These are phyloP conservation scores for Lepilemur ruficaudatus DNA, from an alignment of 2,797 vertebrate species.

Conservation along the genomic window DNA sequence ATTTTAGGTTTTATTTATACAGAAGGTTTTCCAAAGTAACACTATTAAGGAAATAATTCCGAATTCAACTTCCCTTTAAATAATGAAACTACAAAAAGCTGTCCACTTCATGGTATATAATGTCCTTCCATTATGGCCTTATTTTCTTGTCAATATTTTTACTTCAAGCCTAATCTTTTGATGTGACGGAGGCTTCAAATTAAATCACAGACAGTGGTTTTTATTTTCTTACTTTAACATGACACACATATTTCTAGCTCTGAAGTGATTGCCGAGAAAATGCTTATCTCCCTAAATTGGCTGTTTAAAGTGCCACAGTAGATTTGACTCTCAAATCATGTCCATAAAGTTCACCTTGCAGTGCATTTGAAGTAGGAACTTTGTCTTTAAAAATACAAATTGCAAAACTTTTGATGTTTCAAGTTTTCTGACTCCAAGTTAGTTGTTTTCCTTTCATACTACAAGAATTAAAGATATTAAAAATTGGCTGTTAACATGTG, in stretches of 20 bases:
- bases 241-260: slow-evolving; percentile 70
- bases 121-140: slow-evolving; percentile 42
- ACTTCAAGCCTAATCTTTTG: slow-evolving; percentile 51
- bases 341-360: slow-evolving; percentile 75
- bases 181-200: slow-evolving; percentile 49
- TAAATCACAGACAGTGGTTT: slow-evolving; percentile 73
- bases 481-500: slow-evolving; percentile 77
- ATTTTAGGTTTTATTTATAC: slow-evolving; percentile 48
- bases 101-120: background rate
- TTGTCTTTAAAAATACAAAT: slow-evolving; percentile 83
- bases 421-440: slow-evolving; percentile 82
- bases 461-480: slow-evolving; percentile 84
- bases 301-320: slow-evolving; percentile 81
- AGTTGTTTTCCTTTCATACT: slow-evolving; percentile 84
- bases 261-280: slow-evolving; percentile 78
- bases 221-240: slow-evolving; percentile 81
- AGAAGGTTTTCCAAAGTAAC: slow-evolving; percentile 22
- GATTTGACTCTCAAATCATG: slow-evolving; percentile 81
- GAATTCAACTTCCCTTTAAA: slow-evolving; percentile 31
- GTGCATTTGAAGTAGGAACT: slow-evolving; percentile 81
- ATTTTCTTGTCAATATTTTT: slow-evolving; percentile 71
- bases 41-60: slow-evolving; percentile 39
- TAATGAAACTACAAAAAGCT: slow-evolving; percentile 49
- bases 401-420: slow-evolving; percentile 83
- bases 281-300: slow-evolving; percentile 81